A percentile compares a stretch with the other conserved stretches of the same genome.
These are phyloP conservation scores for Bubalus kerabau DNA, from an alignment of 2,113 vertebrate genomes.

Conservation along the genomic window DNA sequence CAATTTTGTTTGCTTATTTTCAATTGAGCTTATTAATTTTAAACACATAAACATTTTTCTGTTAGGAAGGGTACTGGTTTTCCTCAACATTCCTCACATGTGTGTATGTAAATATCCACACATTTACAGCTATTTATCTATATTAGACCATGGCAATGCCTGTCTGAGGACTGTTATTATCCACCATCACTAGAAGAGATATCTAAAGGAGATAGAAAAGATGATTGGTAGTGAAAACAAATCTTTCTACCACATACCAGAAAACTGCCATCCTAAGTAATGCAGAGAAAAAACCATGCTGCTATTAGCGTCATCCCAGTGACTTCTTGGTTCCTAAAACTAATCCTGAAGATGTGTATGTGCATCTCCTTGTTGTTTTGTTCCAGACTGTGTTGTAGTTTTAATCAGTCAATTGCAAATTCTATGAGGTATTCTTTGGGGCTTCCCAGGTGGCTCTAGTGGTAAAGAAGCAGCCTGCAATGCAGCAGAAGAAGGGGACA, in stretches of 20 bases:
- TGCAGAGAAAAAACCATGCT: background rate
- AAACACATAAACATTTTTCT: background rate
- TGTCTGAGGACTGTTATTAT: background rate
- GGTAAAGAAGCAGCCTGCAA: background rate
- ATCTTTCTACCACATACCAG: background rate
- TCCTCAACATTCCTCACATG: background rate
- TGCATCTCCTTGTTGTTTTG: background rate
- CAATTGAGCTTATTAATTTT: background rate
- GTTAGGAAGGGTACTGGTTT: background rate
- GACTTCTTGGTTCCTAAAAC: background rate
- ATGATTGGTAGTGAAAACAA: background rate
- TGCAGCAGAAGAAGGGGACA: background rate
- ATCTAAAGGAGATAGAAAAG: background rate
- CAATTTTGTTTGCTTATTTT: background rate
- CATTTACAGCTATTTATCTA: background rate
- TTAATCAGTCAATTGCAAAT: background rate
- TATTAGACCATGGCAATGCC: background rate
- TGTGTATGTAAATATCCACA: background rate
- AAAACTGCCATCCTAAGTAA: background rate
- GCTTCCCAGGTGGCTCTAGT: background rate
- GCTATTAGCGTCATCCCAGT: background rate
- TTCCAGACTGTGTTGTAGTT: background rate
- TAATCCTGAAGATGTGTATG: background rate
- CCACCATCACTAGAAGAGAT: background rate
- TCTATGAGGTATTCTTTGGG: background rate